A percentile compares a stretch with the other conserved stretches of the same genome.
Conservation (phyloP, 2,113 vertebrate species). For the Prionailurus bengalensis region DNA sequence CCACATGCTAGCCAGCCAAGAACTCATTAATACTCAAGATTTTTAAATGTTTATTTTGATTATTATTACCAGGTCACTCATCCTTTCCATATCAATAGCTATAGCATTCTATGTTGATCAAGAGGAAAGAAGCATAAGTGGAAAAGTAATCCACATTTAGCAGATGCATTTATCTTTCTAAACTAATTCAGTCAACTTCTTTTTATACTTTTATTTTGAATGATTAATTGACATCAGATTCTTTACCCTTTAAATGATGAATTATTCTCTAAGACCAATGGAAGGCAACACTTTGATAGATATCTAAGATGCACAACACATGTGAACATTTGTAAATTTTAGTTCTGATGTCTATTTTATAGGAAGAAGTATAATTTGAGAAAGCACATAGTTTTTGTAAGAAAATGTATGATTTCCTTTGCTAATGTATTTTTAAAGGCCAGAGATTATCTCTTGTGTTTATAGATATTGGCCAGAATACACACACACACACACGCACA, state of each 20-base stretch:
- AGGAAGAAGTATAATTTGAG: not conserved
- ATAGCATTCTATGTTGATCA: not conserved
- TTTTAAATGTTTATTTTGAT: not conserved
- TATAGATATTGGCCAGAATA: not conserved
- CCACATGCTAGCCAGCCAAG: not conserved
- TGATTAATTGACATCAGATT: not conserved
- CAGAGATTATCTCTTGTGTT: not conserved
- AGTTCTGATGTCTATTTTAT: not conserved
- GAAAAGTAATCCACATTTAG: not conserved
- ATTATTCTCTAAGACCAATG: not conserved
- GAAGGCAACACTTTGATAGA: not conserved
- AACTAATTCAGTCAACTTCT: not conserved
- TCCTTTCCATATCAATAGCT: not conserved
- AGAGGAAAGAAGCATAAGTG: not conserved
- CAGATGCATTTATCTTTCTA: not conserved
- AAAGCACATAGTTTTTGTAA: not conserved
- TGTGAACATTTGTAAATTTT: not conserved
- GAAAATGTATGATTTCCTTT: not conserved
- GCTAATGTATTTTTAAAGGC: conserved; percentile 6
- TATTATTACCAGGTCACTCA: not conserved
- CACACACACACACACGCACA: not conserved
- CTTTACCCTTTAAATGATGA: not conserved
- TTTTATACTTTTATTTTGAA: conserved; percentile 23
- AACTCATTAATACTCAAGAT: not conserved
- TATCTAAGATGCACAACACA: not conserved